phyloP scores from a whole-genome alignment of 2,797 vertebrate genomes.

The Podargus strigoides region DNA sequence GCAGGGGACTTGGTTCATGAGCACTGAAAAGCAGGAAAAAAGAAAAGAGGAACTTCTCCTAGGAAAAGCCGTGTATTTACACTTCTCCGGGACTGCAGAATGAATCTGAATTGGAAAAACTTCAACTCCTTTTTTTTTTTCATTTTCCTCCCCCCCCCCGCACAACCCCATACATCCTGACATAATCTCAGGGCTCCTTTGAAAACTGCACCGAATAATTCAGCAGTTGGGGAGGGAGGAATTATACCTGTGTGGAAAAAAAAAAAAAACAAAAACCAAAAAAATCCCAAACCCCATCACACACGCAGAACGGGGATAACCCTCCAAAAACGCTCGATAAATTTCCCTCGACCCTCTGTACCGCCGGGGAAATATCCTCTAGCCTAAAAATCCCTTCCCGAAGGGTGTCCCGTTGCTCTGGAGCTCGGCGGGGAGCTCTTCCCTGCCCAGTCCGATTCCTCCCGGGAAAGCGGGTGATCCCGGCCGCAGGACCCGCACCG shows the following conservation, averaged over 20 bases:
- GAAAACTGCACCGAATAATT: constrained; percentile 13
- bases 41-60: not conserved
- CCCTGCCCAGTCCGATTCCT: not conserved
- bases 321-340: not conserved
- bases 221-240: not conserved
- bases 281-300: not conserved
- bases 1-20: not conserved
- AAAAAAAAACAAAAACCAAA: not conserved
- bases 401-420: not conserved
- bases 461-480: not conserved
- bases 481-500: not conserved
- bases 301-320: not conserved
- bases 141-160: not conserved
- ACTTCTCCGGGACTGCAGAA: not conserved
- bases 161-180: not conserved
- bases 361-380: not conserved
- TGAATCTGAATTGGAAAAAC: constrained; percentile 16
- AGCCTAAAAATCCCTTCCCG: not conserved
- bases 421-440: not conserved
- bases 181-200: constrained; percentile 12
- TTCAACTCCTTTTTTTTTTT: not conserved
- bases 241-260: not conserved
- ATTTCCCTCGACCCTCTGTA: not conserved
- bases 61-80: not conserved
- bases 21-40: not conserved